phyloP scores from a whole-genome alignment of 2,113 vertebrate genomes.

The Melanerpes aurifrons region DNA sequence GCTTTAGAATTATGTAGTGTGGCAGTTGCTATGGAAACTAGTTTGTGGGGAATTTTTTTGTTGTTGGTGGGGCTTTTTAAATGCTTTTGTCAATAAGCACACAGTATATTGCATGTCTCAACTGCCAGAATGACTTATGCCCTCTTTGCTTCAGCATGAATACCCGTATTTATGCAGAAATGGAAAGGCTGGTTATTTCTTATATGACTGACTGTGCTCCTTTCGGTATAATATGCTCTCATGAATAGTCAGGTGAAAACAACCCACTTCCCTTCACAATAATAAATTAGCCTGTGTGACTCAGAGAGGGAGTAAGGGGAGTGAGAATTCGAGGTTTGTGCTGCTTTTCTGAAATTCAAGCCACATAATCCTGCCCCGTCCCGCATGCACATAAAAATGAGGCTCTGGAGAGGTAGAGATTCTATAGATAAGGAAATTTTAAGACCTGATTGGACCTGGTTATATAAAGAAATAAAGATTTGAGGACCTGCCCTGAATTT shows the following conservation, averaged over 20 bases:
- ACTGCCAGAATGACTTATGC: neutral
- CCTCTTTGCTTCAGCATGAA: conserved; percentile 11
- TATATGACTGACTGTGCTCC: neutral
- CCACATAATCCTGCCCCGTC: neutral
- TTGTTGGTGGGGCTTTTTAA: neutral
- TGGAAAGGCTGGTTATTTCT: conserved; percentile 25
- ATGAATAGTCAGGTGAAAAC: conserved; percentile 19
- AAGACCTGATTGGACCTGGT: conserved; percentile 24
- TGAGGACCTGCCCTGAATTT: conserved; percentile 32
- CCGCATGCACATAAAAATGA: neutral
- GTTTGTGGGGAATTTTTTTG: neutral
- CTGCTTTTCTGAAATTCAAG: conserved; percentile 1
- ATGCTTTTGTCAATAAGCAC: conserved; percentile 51
- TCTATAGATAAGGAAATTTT: conserved; percentile 37
- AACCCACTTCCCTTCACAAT: conserved; percentile 5
- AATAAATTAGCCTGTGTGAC: conserved; percentile 36
- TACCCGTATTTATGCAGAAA: conserved; percentile 27
- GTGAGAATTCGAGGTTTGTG: neutral
- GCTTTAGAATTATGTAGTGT: neutral
- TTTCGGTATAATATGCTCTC: neutral
- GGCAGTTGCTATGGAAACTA: conserved; percentile 59
- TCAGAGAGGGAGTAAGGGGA: neutral
- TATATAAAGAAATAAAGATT: conserved; percentile 52
- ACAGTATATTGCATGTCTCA: neutral
- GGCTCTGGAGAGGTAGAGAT: neutral